Conservation (phyloP, 1,140 invertebrate species). For the Brachionus plicatilis region DNA sequence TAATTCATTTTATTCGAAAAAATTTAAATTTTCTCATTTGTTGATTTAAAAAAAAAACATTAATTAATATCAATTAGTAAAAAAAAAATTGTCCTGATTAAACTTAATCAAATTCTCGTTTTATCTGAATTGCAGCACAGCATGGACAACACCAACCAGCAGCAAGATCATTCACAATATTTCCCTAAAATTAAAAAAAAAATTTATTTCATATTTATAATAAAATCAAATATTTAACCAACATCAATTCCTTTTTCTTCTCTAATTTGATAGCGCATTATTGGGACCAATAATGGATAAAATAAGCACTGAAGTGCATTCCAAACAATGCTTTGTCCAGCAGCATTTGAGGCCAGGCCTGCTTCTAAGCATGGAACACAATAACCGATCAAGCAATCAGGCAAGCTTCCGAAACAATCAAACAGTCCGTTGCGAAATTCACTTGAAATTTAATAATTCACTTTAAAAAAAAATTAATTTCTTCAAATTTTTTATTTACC, state of each 20-base stretch:
- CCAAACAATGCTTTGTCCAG: slow-evolving; percentile 21
- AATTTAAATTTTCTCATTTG: no score
- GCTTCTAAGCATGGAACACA: slow-evolving; percentile 32
- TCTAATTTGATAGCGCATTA: slow-evolving; percentile 30
- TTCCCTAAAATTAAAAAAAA: not conserved
- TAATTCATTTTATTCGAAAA: no score
- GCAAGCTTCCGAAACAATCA: slow-evolving; percentile 23
- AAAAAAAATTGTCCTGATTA: not conserved
- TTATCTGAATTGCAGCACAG: slow-evolving; percentile 36
- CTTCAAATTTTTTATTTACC: not conserved
- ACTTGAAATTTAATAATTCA: not conserved
- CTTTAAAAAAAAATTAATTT: not conserved
- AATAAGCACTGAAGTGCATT: slow-evolving; percentile 27
- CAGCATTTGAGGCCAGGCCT: not conserved
- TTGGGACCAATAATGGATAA: slow-evolving; percentile 21
- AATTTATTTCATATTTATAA: not conserved
- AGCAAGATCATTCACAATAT: slow-evolving; percentile 30
- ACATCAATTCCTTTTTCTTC: slow-evolving; percentile 22
- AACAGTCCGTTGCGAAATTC: slow-evolving; percentile 30
- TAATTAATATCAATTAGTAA: not conserved
- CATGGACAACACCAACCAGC: slow-evolving; percentile 39
- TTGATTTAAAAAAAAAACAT: not conserved
- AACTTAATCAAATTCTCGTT: slow-evolving; percentile 31
- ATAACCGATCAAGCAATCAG: slow-evolving; percentile 30
- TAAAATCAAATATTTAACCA: not conserved